Conservation (phyloP, 2,888 invertebrate species). For the Brachyopa scutellaris region DNA sequence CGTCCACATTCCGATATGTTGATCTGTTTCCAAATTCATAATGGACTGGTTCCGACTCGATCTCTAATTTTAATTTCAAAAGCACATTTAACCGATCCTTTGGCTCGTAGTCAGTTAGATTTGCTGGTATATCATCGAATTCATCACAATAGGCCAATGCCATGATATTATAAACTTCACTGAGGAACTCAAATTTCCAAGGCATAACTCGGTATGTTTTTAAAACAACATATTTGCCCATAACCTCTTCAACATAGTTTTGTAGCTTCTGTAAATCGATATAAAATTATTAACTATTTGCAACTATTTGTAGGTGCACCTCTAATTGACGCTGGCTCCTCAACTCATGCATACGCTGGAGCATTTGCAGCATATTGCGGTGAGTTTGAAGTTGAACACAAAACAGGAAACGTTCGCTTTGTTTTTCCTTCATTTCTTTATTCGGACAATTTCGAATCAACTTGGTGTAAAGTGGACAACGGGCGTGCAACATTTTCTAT, state of each 20-base stretch:
- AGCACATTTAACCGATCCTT: neutral
- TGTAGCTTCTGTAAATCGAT: constrained; percentile 66
- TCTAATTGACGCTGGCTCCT: constrained; percentile 74
- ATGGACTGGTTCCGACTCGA: neutral
- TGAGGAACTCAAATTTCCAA: constrained; percentile 75
- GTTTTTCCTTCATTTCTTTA: constrained; percentile 72
- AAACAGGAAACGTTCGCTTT: constrained; percentile 75
- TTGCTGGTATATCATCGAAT: constrained; percentile 1
- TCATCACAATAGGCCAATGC: constrained; percentile 74
- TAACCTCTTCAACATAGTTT: constrained; percentile 73
- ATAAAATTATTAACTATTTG: too few species aligned
- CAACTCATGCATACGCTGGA: constrained; percentile 75
- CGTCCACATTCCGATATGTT: neutral
- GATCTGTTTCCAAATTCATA: constrained; percentile 14
- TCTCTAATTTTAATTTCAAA: neutral
- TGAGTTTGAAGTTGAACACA: constrained; percentile 78
- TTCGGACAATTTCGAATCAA: constrained; percentile 75
- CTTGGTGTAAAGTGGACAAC: constrained; percentile 78
- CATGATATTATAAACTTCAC: constrained; percentile 76
- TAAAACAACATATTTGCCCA: constrained; percentile 74
- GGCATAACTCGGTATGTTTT: constrained; percentile 76
- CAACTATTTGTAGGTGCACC: constrained; percentile 53
- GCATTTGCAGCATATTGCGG: constrained; percentile 77
- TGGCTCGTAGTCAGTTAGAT: neutral
- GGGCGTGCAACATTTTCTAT: constrained; percentile 80